A percentile compares a stretch with the other conserved stretches of the same genome.
Conservation (phyloP, 2,113 vertebrate species). For the Indicator maculatus region DNA sequence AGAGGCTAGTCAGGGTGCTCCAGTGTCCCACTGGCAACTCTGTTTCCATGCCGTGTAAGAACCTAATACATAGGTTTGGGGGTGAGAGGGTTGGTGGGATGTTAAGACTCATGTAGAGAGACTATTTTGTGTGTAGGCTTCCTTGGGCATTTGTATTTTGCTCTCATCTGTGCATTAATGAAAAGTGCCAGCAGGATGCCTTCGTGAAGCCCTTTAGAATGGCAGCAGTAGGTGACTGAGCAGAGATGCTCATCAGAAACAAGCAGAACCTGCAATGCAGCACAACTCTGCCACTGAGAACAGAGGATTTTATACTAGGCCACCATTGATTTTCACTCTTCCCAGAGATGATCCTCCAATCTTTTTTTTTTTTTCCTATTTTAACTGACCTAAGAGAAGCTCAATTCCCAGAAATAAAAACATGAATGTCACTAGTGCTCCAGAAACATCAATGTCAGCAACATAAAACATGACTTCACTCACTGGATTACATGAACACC, state of each 20-base stretch:
- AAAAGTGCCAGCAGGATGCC: background rate
- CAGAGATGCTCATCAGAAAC: background rate
- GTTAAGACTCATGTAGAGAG: background rate
- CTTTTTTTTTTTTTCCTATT: background rate
- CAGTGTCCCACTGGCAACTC: background rate
- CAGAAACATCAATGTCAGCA: background rate
- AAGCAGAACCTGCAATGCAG: background rate
- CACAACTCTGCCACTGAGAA: background rate
- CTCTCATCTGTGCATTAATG: background rate
- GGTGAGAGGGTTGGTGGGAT: background rate
- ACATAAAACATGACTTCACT: background rate
- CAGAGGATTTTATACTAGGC: background rate
- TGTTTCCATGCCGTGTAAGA: background rate
- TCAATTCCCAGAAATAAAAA: background rate
- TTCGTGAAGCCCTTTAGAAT: background rate
- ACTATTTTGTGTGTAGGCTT: background rate
- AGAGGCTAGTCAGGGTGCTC: background rate
- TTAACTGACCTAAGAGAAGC: background rate
- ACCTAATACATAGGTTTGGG: background rate
- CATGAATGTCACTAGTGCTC: rapidly evolving
- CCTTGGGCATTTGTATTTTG: background rate
- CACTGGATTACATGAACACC: background rate
- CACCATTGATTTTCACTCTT: background rate
- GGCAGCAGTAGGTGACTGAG: background rate
- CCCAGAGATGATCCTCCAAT: background rate